A percentile compares a stretch with the other conserved stretches of the same genome.
These are phyloP conservation scores for Poecile montanus DNA, from an alignment of 2,797 vertebrate species.

Conservation along the genomic window DNA sequence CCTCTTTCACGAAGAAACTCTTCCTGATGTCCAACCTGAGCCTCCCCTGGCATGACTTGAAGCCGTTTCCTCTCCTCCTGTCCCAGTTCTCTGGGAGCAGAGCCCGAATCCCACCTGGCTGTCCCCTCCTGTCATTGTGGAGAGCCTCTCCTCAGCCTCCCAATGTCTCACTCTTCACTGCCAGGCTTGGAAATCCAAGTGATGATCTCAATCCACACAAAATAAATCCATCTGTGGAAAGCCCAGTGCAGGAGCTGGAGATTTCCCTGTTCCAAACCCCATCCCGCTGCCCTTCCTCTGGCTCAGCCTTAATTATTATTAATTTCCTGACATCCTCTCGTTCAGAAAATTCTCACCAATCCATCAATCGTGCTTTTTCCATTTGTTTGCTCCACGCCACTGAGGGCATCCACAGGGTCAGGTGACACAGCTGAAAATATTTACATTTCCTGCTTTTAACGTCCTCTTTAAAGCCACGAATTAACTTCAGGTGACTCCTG, in stretches of 20 bases:
- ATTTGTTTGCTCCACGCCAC: not conserved
- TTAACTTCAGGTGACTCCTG: not conserved
- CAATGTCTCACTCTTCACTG: accelerated
- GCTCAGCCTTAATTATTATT: not conserved
- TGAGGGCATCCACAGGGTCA: not conserved
- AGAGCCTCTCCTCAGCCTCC: not conserved
- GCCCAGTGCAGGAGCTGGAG: not conserved
- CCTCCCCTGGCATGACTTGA: not conserved
- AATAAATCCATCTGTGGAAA: not conserved
- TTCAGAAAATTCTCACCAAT: not conserved
- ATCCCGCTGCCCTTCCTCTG: not conserved
- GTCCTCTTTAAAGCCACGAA: not conserved
- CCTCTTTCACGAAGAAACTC: not conserved
- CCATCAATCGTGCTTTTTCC: not conserved
- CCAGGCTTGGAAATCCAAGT: not conserved
- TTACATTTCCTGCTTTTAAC: not conserved
- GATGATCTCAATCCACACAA: not conserved
- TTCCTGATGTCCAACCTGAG: not conserved
- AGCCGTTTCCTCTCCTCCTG: accelerated
- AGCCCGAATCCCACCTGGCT: not conserved
- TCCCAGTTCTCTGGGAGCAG: not conserved
- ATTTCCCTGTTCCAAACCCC: not conserved
- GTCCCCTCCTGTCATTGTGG: accelerated
- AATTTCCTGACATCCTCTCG: not conserved
- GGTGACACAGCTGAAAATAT: not conserved